Evolutionary conservation across 2,113 vertebrate species (phyloP).

Genomic region (Apistogramma diplotaenia): DNA sequence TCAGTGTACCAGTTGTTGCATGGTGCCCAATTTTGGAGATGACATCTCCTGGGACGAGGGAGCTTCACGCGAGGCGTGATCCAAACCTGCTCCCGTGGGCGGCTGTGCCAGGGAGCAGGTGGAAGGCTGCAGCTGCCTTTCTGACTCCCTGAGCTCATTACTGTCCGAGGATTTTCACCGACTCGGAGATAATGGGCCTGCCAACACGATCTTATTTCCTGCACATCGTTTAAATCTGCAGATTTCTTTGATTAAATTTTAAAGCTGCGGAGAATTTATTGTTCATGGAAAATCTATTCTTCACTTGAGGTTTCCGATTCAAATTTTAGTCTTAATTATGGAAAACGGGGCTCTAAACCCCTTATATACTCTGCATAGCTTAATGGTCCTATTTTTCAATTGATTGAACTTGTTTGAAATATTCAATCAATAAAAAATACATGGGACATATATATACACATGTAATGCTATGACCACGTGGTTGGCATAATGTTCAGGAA

Average conservation of each 20-base stretch:
- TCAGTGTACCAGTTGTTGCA: no score
- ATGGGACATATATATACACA: no score
- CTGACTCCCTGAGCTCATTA: slow-evolving; percentile 50
- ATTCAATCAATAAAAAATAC: no score
- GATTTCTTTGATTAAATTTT: background rate
- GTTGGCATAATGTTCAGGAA: no score
- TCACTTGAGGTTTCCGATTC: background rate
- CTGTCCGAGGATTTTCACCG: slow-evolving; percentile 1
- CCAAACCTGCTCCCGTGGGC: slow-evolving; percentile 47
- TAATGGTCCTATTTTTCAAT: no score
- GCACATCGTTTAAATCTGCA: background rate
- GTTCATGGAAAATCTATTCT: background rate
- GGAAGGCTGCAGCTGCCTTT: slow-evolving; percentile 34
- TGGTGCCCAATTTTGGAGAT: no score
- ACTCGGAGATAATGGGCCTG: background rate
- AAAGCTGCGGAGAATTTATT: background rate
- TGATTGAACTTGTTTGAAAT: no score
- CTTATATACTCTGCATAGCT: no score
- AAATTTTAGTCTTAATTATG: background rate
- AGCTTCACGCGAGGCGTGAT: slow-evolving; percentile 32
- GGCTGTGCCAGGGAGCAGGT: slow-evolving; percentile 51
- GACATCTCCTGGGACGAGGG: slow-evolving; percentile 39
- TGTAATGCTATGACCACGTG: no score
- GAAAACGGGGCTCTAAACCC: background rate
- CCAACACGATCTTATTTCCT: background rate